A percentile compares a stretch with the other conserved stretches of the same genome.
Conservation (phyloP, 2,113 vertebrate genomes). For the Syngnathus scovelli region DNA sequence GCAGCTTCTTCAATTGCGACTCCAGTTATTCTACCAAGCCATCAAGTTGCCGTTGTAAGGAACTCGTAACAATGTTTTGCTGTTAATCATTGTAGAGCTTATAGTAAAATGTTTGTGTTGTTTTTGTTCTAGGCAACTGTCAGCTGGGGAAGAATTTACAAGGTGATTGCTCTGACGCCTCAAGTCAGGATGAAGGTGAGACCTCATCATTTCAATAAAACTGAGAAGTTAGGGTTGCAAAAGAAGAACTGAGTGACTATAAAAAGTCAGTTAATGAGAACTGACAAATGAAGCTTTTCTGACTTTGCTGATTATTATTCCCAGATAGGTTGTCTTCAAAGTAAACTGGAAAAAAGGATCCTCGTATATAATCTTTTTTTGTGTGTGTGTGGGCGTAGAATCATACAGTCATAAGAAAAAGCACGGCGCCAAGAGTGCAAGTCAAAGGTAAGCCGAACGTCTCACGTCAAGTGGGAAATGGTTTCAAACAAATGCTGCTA, state of each 20-base stretch:
- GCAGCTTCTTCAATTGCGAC: conserved; percentile 82
- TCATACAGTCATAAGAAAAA: conserved; percentile 81
- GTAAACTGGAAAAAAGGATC: too few relatives aligned
- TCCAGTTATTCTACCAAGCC: conserved; percentile 72
- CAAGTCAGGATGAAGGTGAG: conserved; percentile 92
- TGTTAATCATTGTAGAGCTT: not conserved
- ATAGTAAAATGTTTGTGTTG: not conserved
- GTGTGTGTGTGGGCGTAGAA: conserved; percentile 37
- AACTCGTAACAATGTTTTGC: conserved; percentile 1
- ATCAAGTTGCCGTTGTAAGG: conserved; percentile 79
- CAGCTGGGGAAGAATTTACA: conserved; percentile 76
- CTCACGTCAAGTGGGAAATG: not conserved
- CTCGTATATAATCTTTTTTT: too few relatives aligned
- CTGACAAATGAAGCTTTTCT: too few relatives aligned
- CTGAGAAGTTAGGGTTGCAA: not conserved
- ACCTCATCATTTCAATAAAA: not conserved
- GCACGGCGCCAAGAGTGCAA: conserved; percentile 75
- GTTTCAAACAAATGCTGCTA: not conserved
- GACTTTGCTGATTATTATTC: not conserved
- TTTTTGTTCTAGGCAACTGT: conserved; percentile 72
- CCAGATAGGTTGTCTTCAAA: too few relatives aligned
- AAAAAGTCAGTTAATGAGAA: too few relatives aligned
- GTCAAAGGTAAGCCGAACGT: conserved; percentile 68
- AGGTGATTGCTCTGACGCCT: conserved; percentile 88
- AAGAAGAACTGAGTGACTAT: not conserved